Evolutionary conservation across 2,888 invertebrate genomes (phyloP), one percentile per base, ranked within the genome.

Genomic region (Merodon equestris): DNA sequence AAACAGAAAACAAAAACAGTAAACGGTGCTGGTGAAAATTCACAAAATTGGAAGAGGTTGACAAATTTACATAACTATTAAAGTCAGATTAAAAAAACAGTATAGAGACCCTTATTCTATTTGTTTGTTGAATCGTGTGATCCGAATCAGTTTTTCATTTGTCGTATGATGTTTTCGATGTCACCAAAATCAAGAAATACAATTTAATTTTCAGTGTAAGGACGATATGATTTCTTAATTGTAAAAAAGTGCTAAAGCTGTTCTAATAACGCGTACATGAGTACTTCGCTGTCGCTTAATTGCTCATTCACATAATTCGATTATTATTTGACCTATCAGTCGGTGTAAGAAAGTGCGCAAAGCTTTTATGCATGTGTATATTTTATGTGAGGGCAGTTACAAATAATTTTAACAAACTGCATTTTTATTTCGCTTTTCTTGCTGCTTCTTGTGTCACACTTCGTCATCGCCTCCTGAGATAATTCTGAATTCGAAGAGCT

Each of bases 1-100:
- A 79, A 74, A 64, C 50, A 64, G 79, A 79, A 79, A 79, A 79
- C 79, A 79, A 73, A 77, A 79, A 79, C 79, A 79, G 74, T 64
- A 45, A 54, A 79, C 73, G 79, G 68, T 73, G 68, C 53, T 68
- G 73, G 64, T 73, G 68, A 79, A 73, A 77, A 77, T 67, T 73
- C 54, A 72, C 44, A 27, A 57, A 67, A 61, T 75, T 67, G 17
- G 60, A 63, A 72, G 61, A 67, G 67, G 66, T 66, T 76, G 66
- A 73, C 71, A 71, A 76, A 76, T 77, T 77, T 77, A 77, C 77
- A 77, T 77, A 77, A 77, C 77, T 77, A 58, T 73, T 61, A 36
- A 67, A 67, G 50, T 44, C 14, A 61, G 60, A 45, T 50, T 56
- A 66, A 56, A 60, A 64, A 27, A 27, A 27, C 27, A 27, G 2